Base-by-base conservation (phyloP, 1,140 invertebrate species). In the Telenomus remus region DNA sequence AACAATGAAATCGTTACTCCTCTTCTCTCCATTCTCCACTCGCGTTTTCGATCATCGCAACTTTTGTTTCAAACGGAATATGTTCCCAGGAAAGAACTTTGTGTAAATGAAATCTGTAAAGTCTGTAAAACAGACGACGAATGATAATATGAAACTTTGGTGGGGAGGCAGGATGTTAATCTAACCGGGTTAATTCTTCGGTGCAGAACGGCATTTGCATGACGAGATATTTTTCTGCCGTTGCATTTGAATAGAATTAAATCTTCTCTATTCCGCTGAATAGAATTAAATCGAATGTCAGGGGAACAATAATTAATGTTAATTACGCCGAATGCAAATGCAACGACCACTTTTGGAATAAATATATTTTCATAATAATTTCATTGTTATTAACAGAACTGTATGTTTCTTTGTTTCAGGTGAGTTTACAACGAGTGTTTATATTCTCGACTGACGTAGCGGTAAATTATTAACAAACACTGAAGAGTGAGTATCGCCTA, bases 171-270 rank as follows among this genome's bases (percentile, higher is more conserved):
- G 57, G 57, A 63, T 63, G 61, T 74, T 68, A 68, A 69, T 69
- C 59, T 64, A 75, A 69, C 72, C 72, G 15, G 72, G 72, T 75
- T 75, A 68, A 75, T 64, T 75, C 59, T 75, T 69, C 39, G 37
- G 64, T 42, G 59, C 37, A 48, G 42, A 64, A 68, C 61, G 57
- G 51, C 51, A 75, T 63, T 69, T 68, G 72, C 64, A 69, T 64
- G 27, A 11, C 19, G 19, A 59, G 64, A 70, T 57, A 69, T 65
- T 76, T 65, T 76, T 65, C 64, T 69, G 39, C 27, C 37, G 34
- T 14, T 27, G 12, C 59, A 76, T 69, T 76, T 64, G 44, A 76
- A 69, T 76, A 65, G 53, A 76, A 73, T 65, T 65, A 59, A 73
- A 65, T 65, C 46, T 73, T 44, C 46, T 54, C 47, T 35, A 60